Evolutionary conservation across 2,113 vertebrate genomes (phyloP).

Genomic region (Esox niger): DNA sequence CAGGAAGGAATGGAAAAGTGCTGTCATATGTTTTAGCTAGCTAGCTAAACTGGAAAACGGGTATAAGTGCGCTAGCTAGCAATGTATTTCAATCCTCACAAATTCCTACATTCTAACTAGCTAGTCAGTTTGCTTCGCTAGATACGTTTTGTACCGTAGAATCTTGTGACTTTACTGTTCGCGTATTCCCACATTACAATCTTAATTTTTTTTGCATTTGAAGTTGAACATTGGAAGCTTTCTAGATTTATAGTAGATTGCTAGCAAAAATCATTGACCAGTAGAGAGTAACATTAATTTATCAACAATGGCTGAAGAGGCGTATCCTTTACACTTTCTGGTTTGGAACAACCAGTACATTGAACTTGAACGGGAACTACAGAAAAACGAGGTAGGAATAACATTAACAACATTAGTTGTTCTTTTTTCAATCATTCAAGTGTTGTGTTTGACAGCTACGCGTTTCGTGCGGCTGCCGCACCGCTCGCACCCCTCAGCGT

Average conservation of each 20-base stretch:
- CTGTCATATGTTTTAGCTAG: constrained; percentile 2
- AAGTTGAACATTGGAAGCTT: neutral
- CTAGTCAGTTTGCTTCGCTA: constrained; percentile 7
- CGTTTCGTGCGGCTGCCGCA: constrained; percentile 22
- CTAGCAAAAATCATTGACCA: too few species aligned
- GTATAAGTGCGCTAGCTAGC: constrained; percentile 54
- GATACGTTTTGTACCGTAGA: neutral
- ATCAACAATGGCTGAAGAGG: constrained; percentile 72
- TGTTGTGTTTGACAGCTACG: constrained; percentile 14
- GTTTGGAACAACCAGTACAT: constrained; percentile 88
- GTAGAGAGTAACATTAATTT: too few species aligned
- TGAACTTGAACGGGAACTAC: constrained; percentile 84
- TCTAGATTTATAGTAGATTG: neutral
- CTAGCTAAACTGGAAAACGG: constrained; percentile 47
- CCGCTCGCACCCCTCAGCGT: neutral
- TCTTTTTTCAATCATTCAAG: neutral
- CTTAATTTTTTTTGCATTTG: neutral
- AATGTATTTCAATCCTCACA: constrained; percentile 53
- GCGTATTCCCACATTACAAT: neutral
- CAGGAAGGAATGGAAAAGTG: neutral
- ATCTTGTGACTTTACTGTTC: neutral
- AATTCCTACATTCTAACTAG: neutral
- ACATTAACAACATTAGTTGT: neutral
- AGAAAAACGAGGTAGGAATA: constrained; percentile 70
- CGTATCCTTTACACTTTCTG: constrained; percentile 83